Base-by-base conservation (phyloP, 2,888 invertebrate genomes). In the Amiota minor region DNA sequence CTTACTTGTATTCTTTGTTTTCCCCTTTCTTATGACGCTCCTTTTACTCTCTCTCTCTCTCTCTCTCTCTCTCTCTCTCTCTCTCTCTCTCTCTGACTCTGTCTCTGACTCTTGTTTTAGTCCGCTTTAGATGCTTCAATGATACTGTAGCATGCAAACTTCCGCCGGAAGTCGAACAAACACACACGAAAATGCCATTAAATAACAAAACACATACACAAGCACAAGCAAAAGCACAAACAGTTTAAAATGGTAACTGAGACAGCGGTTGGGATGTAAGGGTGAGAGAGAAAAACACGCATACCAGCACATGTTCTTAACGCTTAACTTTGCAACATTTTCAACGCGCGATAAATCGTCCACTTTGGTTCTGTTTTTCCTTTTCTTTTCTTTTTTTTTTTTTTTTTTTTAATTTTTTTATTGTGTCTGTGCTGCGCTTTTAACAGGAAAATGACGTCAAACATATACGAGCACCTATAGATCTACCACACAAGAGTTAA, bases 141-240 rank as follows among this genome's bases (percentile, higher is more conserved):
- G 86, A 87, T 85, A 84, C 78, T 76, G 80, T 79, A 81, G 84
- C 85, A 86, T 86, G 86, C 85, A 81, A 86, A 80, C 80, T 78
- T 79, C 79, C 80, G 80, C 76, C 76, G 80, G 81, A 81, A 79
- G 80, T 77, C 77, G 59, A 71, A 74, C 72, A 35, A 35, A 61
- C 78, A 79, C 75, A 85, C 81, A 82, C 74, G 75, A 74, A 84
- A 83, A 83, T 77, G 78, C 84, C 86, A 83, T 83, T 83, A 85
- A 62, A 76, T 82, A 75, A 69, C 76, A 61, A 72, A 65, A 69
- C 64, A 56, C 53, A 69, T 11, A 53, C 16, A 16, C 56, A 9
- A 35, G 49, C 64, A 53, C 59, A 20, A 23, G 14, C 71, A 72
- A 3, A 49, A 49, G 50, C 16, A 72, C 11, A 50, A 16, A 23